Conservation (phyloP, 2,113 vertebrate species). For the Brachirus orientalis region DNA sequence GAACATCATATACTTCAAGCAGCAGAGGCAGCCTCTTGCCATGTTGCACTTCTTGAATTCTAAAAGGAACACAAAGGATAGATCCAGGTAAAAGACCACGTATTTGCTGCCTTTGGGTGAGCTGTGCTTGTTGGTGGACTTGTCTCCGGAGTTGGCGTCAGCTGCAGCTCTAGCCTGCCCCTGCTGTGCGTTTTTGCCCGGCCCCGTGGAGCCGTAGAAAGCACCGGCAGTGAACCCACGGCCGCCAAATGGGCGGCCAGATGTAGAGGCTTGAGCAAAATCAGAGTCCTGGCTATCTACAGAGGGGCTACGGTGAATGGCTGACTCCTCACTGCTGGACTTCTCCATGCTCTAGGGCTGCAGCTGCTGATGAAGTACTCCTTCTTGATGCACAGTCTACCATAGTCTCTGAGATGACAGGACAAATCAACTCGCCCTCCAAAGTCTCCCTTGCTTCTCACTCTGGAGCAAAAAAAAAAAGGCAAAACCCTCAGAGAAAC, state of each 20-base stretch:
- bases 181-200: constrained; percentile 79
- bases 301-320: constrained; percentile 97
- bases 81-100: constrained; percentile 99
- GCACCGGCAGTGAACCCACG: constrained; percentile 96
- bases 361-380: constrained; percentile 79
- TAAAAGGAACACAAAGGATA: constrained; percentile 99
- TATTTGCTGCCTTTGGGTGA: constrained; percentile 97
- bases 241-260: constrained; percentile 89
- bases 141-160: constrained; percentile 66
- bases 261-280: constrained; percentile 91
- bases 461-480: constrained; percentile 18
- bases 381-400: constrained; percentile 78
- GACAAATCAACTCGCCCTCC: constrained; percentile 45
- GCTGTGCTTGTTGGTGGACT: constrained; percentile 87
- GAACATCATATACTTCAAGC: constrained; percentile 99
- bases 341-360: constrained; percentile 94
- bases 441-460: constrained; percentile 42
- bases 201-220: constrained; percentile 94
- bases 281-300: constrained; percentile 96
- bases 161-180: constrained; percentile 68
- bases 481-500: constrained; percentile 10
- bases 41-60: constrained; percentile 99
- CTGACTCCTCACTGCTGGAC: constrained; percentile 99
- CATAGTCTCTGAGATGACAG: constrained; percentile 85
- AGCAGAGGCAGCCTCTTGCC: constrained; percentile 98